Evolutionary conservation across 1,140 invertebrate species (phyloP).

Genomic region (Psix sp.): DNA sequence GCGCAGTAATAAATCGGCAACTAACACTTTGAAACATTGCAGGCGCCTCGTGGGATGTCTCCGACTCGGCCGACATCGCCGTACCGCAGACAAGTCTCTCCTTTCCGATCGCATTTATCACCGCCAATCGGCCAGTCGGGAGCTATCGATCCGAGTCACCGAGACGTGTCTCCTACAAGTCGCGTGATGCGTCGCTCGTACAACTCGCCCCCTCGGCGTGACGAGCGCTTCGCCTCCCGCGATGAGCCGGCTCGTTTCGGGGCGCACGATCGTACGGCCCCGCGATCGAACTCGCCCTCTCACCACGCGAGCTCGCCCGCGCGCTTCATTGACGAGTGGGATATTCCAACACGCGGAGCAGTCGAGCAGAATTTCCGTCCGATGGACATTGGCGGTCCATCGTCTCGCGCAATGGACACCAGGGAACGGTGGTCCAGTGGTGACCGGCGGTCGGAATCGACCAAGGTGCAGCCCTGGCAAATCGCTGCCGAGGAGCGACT

Average conservation of each 20-base stretch:
- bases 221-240: slow-evolving; percentile 16
- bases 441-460: too few relatives aligned
- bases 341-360: slow-evolving; percentile 70
- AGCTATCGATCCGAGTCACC: slow-evolving; percentile 11
- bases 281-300: too few relatives aligned
- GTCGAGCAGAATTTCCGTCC: slow-evolving; percentile 63
- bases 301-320: slow-evolving; percentile 49
- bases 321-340: slow-evolving; percentile 70
- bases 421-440: slow-evolving; percentile 26
- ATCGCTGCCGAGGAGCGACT: too few relatives aligned
- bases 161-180: slow-evolving; percentile 14
- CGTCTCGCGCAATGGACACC: slow-evolving; percentile 12
- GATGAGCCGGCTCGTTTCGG: too few relatives aligned
- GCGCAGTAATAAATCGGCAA: slow-evolving; percentile 1
- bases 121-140: slow-evolving; percentile 36
- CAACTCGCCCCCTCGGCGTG: slow-evolving; percentile 34
- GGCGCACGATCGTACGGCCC: too few relatives aligned
- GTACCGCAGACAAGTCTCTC: slow-evolving; percentile 46
- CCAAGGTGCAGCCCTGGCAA: not conserved
- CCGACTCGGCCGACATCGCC: slow-evolving; percentile 52
- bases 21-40: slow-evolving; percentile 11
- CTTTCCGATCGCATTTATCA: slow-evolving; percentile 54
- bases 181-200: slow-evolving; percentile 21
- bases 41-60: slow-evolving; percentile 56
- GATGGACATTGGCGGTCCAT: slow-evolving; percentile 34